Base-by-base conservation (phyloP, 2,888 invertebrate genomes). In the Adela reaumurella region DNA sequence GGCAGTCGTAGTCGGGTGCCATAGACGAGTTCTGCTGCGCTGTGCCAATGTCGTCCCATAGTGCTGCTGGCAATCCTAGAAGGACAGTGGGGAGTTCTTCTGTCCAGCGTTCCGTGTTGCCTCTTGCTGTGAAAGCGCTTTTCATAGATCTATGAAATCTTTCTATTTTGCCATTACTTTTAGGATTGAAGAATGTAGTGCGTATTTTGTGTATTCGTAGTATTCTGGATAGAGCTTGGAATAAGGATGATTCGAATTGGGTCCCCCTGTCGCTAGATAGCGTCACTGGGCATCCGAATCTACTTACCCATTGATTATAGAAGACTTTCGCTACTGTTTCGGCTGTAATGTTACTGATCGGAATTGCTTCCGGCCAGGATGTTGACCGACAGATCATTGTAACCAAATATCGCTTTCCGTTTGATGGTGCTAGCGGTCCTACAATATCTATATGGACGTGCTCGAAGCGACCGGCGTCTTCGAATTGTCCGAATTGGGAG, bases 191-290 rank as follows among this genome's bases (percentile, higher is more conserved):
- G 11, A 53, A 45, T 1, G 53, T 52, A 1, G 56, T 58, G 43
- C 17, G 18, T 8, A 49, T 19, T 24, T 44, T 49, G 35, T 46
- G 11, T 17, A 52, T 43, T 8, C 53, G 51, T 44, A 53, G 20
- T 6, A 50, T 41, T 29, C 44, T 49, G 50, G 59, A 52, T 46
- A 59, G 57, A 1, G 64, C 49, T 1, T 56, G 57, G 49, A 57
- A 52, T 42, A 64, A 61, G 3, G 57, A 55, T 2, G 63, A 64
- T 19, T 65, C 57, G 1, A 68, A 55, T 53, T 66, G 62, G 2
- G 63, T 28, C 46, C 68, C 63, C 49, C 64, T 64, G 8, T 62
- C 55, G 35, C 59, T 57, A 50, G 64, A 67, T 10, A 59, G 59
- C n/a, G 19, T 46, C 49, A 11, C 11, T 2, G 46, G 46, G 19